Evolutionary conservation across 2,797 vertebrate genomes (phyloP).

Genomic region (Microcaecilia unicolor): DNA sequence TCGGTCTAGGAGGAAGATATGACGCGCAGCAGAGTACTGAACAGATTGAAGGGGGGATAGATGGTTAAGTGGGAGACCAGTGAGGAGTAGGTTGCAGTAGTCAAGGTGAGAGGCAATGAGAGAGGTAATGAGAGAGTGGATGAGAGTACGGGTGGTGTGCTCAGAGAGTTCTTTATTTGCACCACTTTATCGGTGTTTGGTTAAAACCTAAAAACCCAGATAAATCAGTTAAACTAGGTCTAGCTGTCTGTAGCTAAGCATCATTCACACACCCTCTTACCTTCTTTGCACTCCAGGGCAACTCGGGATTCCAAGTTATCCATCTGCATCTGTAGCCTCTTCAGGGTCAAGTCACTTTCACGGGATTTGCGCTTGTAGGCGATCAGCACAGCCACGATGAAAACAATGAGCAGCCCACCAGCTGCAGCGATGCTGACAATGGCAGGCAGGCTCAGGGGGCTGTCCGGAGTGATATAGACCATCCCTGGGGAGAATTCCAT

Average conservation of each 20-base stretch:
- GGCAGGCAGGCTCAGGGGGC: slow-evolving; percentile 87
- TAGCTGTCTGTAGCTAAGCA: slow-evolving; percentile 56
- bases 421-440: slow-evolving; percentile 91
- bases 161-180: no score
- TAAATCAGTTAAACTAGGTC: no score
- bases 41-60: no score
- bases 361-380: slow-evolving; percentile 96
- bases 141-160: no score
- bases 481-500: slow-evolving; percentile 92
- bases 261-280: slow-evolving; percentile 51
- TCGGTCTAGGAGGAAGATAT: no score
- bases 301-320: slow-evolving; percentile 98
- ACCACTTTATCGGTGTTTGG: no score
- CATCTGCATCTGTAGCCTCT: slow-evolving; percentile 98
- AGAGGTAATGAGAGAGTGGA: no score
- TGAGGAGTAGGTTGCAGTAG: no score
- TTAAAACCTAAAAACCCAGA: no score
- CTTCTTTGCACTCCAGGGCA: slow-evolving; percentile 96
- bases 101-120: no score
- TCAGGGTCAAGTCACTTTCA: slow-evolving; percentile 91
- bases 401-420: slow-evolving; percentile 85
- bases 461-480: slow-evolving; percentile 93
- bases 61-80: no score
- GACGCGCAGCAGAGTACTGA: no score
- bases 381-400: slow-evolving; percentile 91